phyloP scores from a whole-genome alignment of 1,140 invertebrate genomes.

The Macrocentrus cingulum region DNA sequence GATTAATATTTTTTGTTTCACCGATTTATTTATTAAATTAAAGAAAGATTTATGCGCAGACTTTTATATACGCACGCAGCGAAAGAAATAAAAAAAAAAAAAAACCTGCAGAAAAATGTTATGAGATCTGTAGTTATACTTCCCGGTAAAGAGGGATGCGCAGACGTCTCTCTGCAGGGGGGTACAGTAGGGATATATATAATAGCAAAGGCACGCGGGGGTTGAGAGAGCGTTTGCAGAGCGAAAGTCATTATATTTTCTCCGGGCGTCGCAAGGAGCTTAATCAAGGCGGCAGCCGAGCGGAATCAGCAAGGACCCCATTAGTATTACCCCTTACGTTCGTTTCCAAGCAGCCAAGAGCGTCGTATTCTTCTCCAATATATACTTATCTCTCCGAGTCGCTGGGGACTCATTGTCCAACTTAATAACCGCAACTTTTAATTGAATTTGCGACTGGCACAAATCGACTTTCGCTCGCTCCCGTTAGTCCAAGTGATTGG shows the following conservation, averaged over 20 bases:
- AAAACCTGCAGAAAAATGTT: slow-evolving; percentile 28
- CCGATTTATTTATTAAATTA: no score
- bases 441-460: slow-evolving; percentile 55
- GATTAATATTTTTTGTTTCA: no score
- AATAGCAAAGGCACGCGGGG: neutral
- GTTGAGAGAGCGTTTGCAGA: slow-evolving; percentile 47
- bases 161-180: slow-evolving; percentile 18
- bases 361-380: neutral
- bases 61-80: no score
- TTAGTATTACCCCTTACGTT: slow-evolving; percentile 12
- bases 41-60: no score
- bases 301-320: slow-evolving; percentile 56
- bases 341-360: slow-evolving; percentile 26
- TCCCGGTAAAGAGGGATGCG: slow-evolving; percentile 19
- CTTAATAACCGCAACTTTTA: slow-evolving; percentile 60
- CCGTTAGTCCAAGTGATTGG: slow-evolving; percentile 25
- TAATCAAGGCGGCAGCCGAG: slow-evolving; percentile 58
- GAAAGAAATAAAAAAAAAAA: slow-evolving; percentile 22
- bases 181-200: neutral
- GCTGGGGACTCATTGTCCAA: slow-evolving; percentile 56
- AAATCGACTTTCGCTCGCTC: slow-evolving; percentile 51
- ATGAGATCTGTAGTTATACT: slow-evolving; percentile 14
- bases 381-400: slow-evolving; percentile 14
- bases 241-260: slow-evolving; percentile 59
- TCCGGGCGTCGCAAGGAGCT: slow-evolving; percentile 55